Conservation (phyloP, 2,888 invertebrate genomes). For the Archaeoteleia sp. region DNA sequence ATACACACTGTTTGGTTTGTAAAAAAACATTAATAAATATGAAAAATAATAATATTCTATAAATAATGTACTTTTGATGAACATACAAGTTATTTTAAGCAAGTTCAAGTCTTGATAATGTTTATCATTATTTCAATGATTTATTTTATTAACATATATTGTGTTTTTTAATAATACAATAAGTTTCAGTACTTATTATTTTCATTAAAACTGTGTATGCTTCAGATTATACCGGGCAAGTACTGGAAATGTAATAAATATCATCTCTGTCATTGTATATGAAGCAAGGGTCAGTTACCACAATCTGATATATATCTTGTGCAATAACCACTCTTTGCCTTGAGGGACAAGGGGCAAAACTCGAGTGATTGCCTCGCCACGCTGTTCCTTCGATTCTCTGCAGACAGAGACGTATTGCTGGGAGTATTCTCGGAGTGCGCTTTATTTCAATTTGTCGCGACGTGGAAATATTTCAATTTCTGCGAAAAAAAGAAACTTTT, state of each 20-base stretch:
- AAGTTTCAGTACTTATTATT: not conserved
- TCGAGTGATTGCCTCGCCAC: conserved; percentile 18
- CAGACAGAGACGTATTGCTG: conserved; percentile 28
- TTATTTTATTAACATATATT: no score
- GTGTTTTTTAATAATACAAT: not conserved
- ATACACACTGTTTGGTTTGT: no score
- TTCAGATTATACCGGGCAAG: not conserved
- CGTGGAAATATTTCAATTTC: conserved; percentile 23
- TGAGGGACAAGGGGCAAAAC: conserved; percentile 12
- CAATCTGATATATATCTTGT: conserved; percentile 21
- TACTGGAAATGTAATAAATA: conserved; percentile 1
- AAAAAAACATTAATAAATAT: no score
- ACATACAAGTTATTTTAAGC: no score
- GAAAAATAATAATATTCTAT: no score
- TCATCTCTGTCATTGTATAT: conserved; percentile 1
- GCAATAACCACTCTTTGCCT: conserved; percentile 20
- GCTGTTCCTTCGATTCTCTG: conserved; percentile 13
- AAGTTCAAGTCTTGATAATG: no score
- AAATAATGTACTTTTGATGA: no score
- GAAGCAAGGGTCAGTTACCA: conserved; percentile 19
- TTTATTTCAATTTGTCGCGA: conserved; percentile 35
- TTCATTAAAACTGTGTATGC: not conserved
- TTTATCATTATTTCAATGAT: no score
- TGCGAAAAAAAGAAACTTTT: conserved; percentile 5
- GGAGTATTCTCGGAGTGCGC: conserved; percentile 7